Percentiles rank a stretch among this genome's conserved stretches.
Conservation (phyloP, 2,113 vertebrate genomes). For the Mustelus asterias region DNA sequence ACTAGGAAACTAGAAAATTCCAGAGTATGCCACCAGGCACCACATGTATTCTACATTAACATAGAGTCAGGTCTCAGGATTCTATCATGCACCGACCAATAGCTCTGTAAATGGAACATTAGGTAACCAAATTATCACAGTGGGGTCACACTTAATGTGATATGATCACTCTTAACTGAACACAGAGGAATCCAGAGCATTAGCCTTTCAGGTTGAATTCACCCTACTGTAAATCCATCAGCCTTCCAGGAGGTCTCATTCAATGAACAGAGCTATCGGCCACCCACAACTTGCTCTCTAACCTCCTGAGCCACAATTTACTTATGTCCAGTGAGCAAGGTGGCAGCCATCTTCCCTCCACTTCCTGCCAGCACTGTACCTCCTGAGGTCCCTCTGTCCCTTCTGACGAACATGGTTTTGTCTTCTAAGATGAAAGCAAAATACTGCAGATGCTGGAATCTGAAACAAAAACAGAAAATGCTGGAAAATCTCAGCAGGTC, state of each 20-base stretch:
- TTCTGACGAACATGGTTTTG: too few relatives aligned
- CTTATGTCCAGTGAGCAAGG: too few relatives aligned
- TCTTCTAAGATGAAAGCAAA: too few relatives aligned
- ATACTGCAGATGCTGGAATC: too few relatives aligned
- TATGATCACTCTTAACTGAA: background rate
- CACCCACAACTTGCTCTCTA: too few relatives aligned
- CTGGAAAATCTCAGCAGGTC: too few relatives aligned
- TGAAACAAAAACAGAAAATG: too few relatives aligned
- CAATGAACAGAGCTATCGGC: too few relatives aligned
- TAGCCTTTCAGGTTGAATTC: background rate
- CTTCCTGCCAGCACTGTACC: too few relatives aligned
- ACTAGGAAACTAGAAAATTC: background rate
- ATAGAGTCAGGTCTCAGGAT: background rate
- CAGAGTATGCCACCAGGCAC: background rate
- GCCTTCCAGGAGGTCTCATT: background rate
- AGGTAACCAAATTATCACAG: background rate
- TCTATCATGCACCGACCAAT: background rate
- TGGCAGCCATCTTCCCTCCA: too few relatives aligned
- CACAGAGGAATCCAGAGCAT: background rate
- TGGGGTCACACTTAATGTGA: background rate
- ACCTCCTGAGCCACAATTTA: too few relatives aligned
- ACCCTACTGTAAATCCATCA: background rate
- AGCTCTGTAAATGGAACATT: background rate
- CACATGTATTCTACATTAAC: background rate
- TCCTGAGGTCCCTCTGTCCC: too few relatives aligned